Conservation (phyloP, 2,113 vertebrate species). For the Mesocricetus auratus region DNA sequence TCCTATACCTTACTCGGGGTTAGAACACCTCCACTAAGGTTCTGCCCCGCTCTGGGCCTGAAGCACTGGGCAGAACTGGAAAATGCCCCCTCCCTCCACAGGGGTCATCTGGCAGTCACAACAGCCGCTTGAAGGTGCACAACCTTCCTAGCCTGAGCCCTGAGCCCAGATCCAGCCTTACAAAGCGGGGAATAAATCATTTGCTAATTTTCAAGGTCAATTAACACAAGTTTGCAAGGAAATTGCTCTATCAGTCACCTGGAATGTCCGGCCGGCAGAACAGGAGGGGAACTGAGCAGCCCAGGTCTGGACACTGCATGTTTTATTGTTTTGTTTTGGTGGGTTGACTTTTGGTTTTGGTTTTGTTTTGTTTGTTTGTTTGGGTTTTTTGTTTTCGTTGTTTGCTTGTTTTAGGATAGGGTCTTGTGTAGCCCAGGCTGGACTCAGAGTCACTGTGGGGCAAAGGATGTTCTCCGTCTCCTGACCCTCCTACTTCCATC, state of each 20-base stretch:
- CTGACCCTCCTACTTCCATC: neutral
- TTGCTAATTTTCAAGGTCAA: neutral
- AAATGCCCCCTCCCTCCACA: neutral
- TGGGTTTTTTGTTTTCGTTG: neutral
- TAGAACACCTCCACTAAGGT: fast-evolving
- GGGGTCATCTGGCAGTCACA: neutral
- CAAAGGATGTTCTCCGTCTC: neutral
- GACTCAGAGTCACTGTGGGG: neutral
- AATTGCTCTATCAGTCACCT: fast-evolving
- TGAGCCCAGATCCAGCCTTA: neutral
- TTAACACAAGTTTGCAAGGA: neutral
- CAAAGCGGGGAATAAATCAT: neutral
- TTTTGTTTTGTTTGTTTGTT: neutral
- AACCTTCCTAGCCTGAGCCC: fast-evolving
- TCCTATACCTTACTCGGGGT: fast-evolving
- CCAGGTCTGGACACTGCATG: fast-evolving
- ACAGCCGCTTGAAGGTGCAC: neutral
- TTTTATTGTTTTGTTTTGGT: neutral
- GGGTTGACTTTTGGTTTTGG: too few relatives aligned
- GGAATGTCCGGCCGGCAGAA: neutral
- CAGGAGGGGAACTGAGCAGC: fast-evolving
- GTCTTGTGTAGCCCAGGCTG: neutral
- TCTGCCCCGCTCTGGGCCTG: fast-evolving
- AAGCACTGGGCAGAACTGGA: neutral
- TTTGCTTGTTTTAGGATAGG: neutral